Evolutionary conservation across 2,888 invertebrate species (phyloP), one percentile per base, ranked within the genome.

Genomic region (Nomada ruficornis): DNA sequence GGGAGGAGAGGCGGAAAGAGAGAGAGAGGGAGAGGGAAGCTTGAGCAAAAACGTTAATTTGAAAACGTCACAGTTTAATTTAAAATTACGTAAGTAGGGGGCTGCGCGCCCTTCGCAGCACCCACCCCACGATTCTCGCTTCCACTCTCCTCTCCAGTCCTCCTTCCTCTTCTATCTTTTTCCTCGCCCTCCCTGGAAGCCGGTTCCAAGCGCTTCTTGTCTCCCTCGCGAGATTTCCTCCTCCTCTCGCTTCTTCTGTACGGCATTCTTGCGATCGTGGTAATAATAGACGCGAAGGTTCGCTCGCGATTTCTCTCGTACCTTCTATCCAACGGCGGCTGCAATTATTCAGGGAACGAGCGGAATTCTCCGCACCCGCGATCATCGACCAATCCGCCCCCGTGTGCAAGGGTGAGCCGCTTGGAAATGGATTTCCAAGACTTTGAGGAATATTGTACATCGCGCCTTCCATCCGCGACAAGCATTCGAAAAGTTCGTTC

Each of bases 1-100:
- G 50, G 65, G 82, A 76, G 83, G 69, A 71, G 79, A 81, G 77
- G 62, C 81, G 77, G 79, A 70, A 79, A 79, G 73, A 77, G 82
- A 77, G 59, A 47, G 59, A 18, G 47, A 20, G 47, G 26, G n/a
- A 1, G 63, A 47, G 20, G 26, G 26, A 85, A 77, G 82, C 84
- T 86, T 84, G 86, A 85, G 92, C 91, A 93, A 93, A 93, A 94
- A 94, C 93, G 93, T 93, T 93, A 93, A 93, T 93, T 93, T 93
- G 92, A 93, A 94, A 93, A 92, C 91, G 93, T 94, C 93, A 92
- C 93, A 91, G 92, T 94, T 94, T 93, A 92, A 93, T 93, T 93
- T 93, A 91, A 93, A 93, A 93, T 94, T 92, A 93, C 93, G 91
- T 90, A 91, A 92, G 91, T 91, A 90, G 90, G 86, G 90, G 86